Conservation (phyloP, 1,140 invertebrate species). For the Musca vetustissima region DNA sequence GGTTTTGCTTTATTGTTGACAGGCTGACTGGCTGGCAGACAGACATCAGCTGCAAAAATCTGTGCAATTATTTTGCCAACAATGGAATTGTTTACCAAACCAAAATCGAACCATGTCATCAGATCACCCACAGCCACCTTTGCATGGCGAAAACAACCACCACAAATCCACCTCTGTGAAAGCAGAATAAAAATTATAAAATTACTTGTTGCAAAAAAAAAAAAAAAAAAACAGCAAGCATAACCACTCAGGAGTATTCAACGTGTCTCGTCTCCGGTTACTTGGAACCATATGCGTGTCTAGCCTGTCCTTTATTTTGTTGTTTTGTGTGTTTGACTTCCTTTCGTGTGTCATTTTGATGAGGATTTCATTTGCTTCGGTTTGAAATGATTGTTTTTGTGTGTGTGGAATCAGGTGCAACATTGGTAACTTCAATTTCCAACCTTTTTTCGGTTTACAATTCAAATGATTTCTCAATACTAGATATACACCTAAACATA, state of each 20-base stretch:
- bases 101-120: conserved; percentile 16
- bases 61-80: conserved; percentile 31
- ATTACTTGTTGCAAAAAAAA: conserved; percentile 9
- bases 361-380: neutral
- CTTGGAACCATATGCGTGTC: neutral
- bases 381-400: neutral
- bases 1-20: neutral
- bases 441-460: conserved; percentile 12
- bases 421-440: conserved; percentile 29
- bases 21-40: neutral
- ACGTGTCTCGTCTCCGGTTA: neutral
- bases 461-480: conserved; percentile 27
- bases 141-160: too few relatives aligned
- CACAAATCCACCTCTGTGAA: neutral
- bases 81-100: conserved; percentile 28
- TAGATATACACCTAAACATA: neutral
- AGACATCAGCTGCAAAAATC: conserved; percentile 30
- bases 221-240: too few relatives aligned
- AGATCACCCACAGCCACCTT: neutral
- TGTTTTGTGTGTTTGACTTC: neutral
- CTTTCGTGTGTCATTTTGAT: conserved; percentile 9
- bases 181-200: conserved; percentile 1
- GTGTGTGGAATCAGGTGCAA: conserved; percentile 31
- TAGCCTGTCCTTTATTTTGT: neutral
- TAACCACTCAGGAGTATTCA: too few relatives aligned